Evolutionary conservation across 2,888 invertebrate genomes (phyloP).

Genomic region (Chesias legatella): DNA sequence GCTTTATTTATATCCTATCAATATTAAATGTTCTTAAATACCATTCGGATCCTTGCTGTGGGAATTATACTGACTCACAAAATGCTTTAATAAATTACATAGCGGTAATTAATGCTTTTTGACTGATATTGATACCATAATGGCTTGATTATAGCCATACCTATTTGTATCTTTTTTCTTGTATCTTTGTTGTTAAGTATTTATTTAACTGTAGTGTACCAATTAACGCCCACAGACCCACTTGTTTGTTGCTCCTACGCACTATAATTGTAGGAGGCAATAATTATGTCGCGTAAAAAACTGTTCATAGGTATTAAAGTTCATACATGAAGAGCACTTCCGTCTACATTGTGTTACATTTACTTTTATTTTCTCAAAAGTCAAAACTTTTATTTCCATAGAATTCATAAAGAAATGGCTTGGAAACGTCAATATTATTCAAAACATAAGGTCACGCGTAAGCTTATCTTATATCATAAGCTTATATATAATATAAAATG

Average conservation of each 20-base stretch:
- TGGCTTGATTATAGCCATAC: conserved; percentile 30
- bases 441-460: no score
- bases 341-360: no score
- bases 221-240: conserved; percentile 48
- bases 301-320: neutral
- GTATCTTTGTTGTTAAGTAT: conserved; percentile 23
- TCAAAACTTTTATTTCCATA: no score
- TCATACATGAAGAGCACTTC: no score
- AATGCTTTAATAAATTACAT: no score
- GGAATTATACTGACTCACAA: no score
- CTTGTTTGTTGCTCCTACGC: conserved; percentile 38
- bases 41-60: no score
- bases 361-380: no score
- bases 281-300: conserved; percentile 34
- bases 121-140: conserved; percentile 27
- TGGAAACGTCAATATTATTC: no score
- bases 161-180: conserved; percentile 18
- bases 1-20: conserved; percentile 1
- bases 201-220: conserved; percentile 23
- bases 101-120: neutral
- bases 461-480: no score
- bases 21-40: neutral
- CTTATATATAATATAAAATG: no score
- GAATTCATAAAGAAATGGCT: no score
- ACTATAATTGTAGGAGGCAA: conserved; percentile 36